These are phyloP conservation scores for Microtus ochrogaster DNA, from an alignment of 2,113 vertebrate species.

Conservation along the genomic window DNA sequence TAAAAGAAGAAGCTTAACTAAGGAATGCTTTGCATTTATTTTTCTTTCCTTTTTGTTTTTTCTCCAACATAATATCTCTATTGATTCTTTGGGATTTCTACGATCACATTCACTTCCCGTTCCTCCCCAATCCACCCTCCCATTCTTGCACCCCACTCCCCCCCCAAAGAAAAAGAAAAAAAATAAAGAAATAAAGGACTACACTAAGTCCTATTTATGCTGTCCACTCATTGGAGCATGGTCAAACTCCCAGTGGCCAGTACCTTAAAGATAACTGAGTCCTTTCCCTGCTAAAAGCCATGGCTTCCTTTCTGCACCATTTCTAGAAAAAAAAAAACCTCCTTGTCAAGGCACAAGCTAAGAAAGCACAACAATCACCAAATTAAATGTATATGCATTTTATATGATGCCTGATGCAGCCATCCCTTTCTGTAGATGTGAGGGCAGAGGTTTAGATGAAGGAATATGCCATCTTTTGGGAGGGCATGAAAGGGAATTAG, in stretches of 20 bases:
- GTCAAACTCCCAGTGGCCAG: not conserved
- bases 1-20: constrained; percentile 3
- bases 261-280: not conserved
- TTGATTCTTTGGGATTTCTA: not conserved
- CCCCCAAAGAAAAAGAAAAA: not conserved
- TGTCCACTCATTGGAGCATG: not conserved
- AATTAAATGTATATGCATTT: not conserved
- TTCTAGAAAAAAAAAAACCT: not conserved
- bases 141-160: fast-evolving
- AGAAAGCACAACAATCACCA: not conserved
- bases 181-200: not conserved
- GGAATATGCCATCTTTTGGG: not conserved
- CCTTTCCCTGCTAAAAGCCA: not conserved
- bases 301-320: not conserved
- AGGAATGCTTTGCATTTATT: not conserved
- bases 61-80: not conserved
- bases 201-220: not conserved
- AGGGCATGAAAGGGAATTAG: not conserved
- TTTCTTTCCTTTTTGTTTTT: not conserved
- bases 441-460: not conserved
- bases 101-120: not conserved
- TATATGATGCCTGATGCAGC: not conserved
- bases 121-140: not conserved
- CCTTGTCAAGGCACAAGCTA: not conserved
- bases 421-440: not conserved